These are phyloP conservation scores for Augiades crinisus DNA, from an alignment of 2,888 invertebrate genomes.

Conservation along the genomic window DNA sequence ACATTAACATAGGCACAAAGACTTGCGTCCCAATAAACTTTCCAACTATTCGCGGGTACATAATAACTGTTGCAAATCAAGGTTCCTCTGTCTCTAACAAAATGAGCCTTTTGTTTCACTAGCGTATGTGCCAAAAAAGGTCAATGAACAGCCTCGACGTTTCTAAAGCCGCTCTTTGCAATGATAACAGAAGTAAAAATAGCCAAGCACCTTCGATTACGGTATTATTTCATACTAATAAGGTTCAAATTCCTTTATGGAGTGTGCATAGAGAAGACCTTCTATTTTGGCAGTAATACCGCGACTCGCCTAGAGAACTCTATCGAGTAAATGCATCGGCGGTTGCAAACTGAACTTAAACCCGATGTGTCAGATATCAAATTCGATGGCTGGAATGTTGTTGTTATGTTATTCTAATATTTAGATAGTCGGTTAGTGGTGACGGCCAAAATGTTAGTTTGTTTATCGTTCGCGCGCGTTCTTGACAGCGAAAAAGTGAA, in stretches of 20 bases:
- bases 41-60: constrained; percentile 17
- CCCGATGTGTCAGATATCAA: constrained; percentile 41
- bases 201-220: constrained; percentile 41
- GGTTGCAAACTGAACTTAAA: constrained; percentile 56
- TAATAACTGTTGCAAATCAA: constrained; percentile 50
- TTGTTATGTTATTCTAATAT: constrained; percentile 46
- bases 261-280: constrained; percentile 50
- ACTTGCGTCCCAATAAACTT: constrained; percentile 18
- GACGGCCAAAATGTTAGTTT: constrained; percentile 79
- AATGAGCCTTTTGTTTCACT: constrained; percentile 76
- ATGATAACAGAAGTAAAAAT: constrained; percentile 44
- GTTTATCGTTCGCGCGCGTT: constrained; percentile 78
- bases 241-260: constrained; percentile 51
- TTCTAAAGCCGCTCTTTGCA: constrained; percentile 61
- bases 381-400: constrained; percentile 37
- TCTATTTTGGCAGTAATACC: constrained; percentile 51
- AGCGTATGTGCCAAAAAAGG: constrained; percentile 77
- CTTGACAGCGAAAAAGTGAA: constrained; percentile 82
- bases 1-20: background rate
- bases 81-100: constrained; percentile 64
- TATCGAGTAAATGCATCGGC: constrained; percentile 40
- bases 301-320: constrained; percentile 45
- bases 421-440: constrained; percentile 52
- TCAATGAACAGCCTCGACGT: constrained; percentile 81
- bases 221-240: constrained; percentile 47